Percentiles rank a stretch among this genome's conserved stretches.
Evolutionary conservation across 2,888 invertebrate genomes (phyloP).

Genomic region (Stenchaetothrips biformis): DNA sequence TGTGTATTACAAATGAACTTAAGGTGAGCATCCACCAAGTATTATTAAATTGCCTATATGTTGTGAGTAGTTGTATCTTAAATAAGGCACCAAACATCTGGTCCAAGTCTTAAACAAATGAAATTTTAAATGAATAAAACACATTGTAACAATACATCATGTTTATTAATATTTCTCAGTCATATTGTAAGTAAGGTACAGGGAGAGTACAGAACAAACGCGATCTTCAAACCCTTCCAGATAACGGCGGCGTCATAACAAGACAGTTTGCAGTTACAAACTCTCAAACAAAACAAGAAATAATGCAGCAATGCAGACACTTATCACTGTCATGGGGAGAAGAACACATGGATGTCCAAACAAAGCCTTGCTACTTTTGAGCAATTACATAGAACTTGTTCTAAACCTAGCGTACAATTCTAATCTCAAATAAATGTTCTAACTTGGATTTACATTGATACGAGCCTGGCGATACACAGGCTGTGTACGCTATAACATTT

Average conservation of each 20-base stretch:
- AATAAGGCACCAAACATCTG: too few species aligned
- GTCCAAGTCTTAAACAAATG: not conserved
- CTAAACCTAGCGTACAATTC: not conserved
- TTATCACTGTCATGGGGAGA: not conserved
- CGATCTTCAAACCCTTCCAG: conserved; percentile 22
- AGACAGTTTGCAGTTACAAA: conserved; percentile 25
- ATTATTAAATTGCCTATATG: not conserved
- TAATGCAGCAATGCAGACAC: conserved; percentile 5
- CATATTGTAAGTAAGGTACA: conserved; percentile 25
- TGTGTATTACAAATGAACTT: too few species aligned
- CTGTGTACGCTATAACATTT: conserved; percentile 6
- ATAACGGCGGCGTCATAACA: conserved; percentile 4
- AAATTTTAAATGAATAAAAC: not conserved
- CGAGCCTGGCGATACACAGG: not conserved
- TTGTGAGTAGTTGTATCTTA: not conserved
- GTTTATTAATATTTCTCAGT: conserved; percentile 25
- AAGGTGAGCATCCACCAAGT: not conserved
- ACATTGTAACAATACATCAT: conserved; percentile 16
- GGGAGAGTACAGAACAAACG: conserved; percentile 18
- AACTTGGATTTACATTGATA: conserved; percentile 12
- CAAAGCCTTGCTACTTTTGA: conserved; percentile 12
- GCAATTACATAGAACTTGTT: conserved; percentile 12
- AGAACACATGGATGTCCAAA: conserved; percentile 6
- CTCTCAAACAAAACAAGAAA: not conserved
- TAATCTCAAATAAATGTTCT: conserved; percentile 7